Evolutionary conservation across 2,888 invertebrate genomes (phyloP), one percentile per base, ranked within the genome.

Genomic region (Troides oblongomaculatus): DNA sequence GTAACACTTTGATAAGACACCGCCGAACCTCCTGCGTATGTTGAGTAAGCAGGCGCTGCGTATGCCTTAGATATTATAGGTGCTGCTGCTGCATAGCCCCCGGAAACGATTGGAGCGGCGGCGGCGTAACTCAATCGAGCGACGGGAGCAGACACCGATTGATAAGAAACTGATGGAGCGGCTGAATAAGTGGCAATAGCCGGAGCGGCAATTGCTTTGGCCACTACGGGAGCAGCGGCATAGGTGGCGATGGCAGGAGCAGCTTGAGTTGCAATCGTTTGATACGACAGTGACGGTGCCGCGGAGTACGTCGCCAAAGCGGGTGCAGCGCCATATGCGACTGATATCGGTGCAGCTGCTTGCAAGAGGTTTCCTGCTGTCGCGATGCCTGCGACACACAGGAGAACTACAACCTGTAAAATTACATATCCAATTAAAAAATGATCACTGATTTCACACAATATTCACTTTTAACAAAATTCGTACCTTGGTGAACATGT

Each of bases 201-300:
- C 50, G 81, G 94, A 66, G 93, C 88, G 67, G 94, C 94, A 84
- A 94, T 95, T 73, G 88, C 87, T 75, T 83, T 82, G 73, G 84
- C 78, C 18, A 82, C 77, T 70, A 93, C 93, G 77, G 94, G 93
- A 64, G 95, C 93, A 64, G 94, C 93, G 43, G 86, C 86, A 79
- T 92, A 91, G 39, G 85, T 78, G 8, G 75, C 71, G 8, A 70
- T 57, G 21, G 81, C 75, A 4, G 77, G 87, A 56, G 76, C 76
- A 58, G 76, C 75, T 1, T 76, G 76, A 14, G 76, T 30, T 5
- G 63, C 72, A 68, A 79, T 77, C 71, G 79, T 77, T 76, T 73
- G 76, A 66, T 77, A 76, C 43, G 77, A 75, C 43, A 80, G 75
- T 46, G 79, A 78, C 68, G 81, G 78, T 46, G 63, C 63, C 1